Evolutionary conservation across 2,888 invertebrate species (phyloP), one percentile per base, ranked within the genome.

Genomic region (Folsomia candida): DNA sequence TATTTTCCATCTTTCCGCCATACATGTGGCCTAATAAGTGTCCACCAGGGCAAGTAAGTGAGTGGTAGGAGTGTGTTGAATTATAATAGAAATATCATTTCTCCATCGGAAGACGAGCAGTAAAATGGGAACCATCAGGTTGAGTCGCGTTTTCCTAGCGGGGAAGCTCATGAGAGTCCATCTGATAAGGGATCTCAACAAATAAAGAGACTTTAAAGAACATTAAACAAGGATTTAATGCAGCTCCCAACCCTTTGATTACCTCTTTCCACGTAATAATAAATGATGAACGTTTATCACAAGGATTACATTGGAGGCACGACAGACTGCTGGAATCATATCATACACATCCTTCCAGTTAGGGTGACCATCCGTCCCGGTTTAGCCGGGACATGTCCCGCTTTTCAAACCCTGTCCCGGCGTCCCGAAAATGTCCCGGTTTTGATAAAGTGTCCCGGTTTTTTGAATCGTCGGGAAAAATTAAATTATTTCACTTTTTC

Each of bases 201-300:
- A 65, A 65, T 65, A 54, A 65, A 65, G 51, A 27, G 51, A 20
- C 37, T 22, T 25, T 65, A 54, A 51, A 25, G n/a, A 25, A 27
- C n/a, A 54, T 65, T 65, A 65, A 65, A 65, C 26, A 65, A 65
- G 65, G 65, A 20, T 64, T 51, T 47, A 37, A 64, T 64, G 51
- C 25, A 51, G 27, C 64, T 51, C 54, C 65, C 54, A 37, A 28
- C 54, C 65, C 65, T 65, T 65, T 65, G 65, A 65, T 65, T 65
- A 54, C 57, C 54, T 37, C 47, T 65, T 65, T 65, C 57, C 65
- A 65, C 65, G 51, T 65, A 54, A 65, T 65, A 65, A 65, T 65
- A n/a, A 57, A 59, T 4, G 6, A 4, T 57, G n/a, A 57, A 62
- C 62, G 20, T 62, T 62, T n/a, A 62, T 62, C 28, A 14, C 2